phyloP scores from a whole-genome alignment of 2,888 invertebrate genomes.

The Zaprionus obscuricornis region DNA sequence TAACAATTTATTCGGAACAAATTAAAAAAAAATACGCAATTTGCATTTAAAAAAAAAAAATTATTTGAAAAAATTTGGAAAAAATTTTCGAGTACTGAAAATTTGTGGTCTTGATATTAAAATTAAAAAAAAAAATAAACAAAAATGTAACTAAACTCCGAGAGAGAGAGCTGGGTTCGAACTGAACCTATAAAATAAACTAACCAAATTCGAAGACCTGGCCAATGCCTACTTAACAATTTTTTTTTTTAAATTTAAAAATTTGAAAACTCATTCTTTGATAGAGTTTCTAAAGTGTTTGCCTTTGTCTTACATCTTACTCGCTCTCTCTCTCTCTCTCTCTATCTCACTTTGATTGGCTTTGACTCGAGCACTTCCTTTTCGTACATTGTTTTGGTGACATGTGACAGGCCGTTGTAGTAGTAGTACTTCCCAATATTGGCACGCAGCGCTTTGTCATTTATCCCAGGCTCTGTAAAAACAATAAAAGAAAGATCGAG shows the following conservation, averaged over 20 bases:
- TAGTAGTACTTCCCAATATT: conserved; percentile 63
- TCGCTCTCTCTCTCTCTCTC: neutral
- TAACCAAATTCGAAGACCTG: too few species aligned
- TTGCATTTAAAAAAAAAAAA: neutral
- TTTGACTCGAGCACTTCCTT: conserved; percentile 51
- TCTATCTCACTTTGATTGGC: conserved; percentile 27
- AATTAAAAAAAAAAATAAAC: neutral
- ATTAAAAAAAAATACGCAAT: neutral
- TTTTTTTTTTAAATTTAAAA: too few species aligned
- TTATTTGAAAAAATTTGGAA: neutral
- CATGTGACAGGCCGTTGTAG: conserved; percentile 72
- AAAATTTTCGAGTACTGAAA: neutral
- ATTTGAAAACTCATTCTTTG: too few species aligned
- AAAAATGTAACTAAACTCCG: neutral
- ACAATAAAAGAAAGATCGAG: conserved; percentile 28
- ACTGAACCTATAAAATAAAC: too few species aligned
- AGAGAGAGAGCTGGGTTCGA: neutral
- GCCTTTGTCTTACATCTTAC: neutral
- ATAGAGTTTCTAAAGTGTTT: neutral
- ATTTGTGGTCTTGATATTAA: neutral
- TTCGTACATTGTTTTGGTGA: conserved; percentile 52
- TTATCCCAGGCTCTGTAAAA: conserved; percentile 28
- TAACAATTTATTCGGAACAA: too few species aligned
- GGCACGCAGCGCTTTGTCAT: conserved; percentile 54
- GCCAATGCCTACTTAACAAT: too few species aligned